Conservation (phyloP, 2,113 vertebrate species). For the Pseudorectes ferrugineus region DNA sequence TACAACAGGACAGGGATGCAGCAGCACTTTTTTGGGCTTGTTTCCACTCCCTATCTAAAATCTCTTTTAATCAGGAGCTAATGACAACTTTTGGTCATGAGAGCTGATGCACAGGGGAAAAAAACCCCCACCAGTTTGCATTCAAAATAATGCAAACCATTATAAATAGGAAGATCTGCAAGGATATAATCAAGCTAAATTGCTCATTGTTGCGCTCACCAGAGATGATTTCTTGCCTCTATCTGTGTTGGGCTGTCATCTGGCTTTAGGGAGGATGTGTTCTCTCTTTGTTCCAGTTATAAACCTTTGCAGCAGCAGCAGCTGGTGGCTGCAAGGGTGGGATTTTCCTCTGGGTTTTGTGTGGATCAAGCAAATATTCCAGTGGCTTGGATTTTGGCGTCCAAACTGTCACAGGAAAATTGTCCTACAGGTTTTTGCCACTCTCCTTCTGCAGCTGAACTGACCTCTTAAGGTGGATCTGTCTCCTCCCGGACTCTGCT, state of each 20-base stretch:
- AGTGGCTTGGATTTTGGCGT: background rate
- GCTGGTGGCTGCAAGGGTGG: background rate
- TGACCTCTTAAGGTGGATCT: background rate
- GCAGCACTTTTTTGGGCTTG: background rate
- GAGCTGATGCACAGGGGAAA: background rate
- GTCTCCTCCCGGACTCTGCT: background rate
- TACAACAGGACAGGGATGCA: background rate
- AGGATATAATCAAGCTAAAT: slow-evolving; percentile 47
- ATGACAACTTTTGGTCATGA: background rate
- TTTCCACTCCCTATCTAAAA: slow-evolving; percentile 1
- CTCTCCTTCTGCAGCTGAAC: background rate
- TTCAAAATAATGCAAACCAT: slow-evolving; percentile 14
- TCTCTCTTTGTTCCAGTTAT: background rate
- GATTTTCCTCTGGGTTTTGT: background rate
- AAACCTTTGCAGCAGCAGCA: background rate
- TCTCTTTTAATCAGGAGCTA: slow-evolving; percentile 27
- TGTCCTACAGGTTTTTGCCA: background rate
- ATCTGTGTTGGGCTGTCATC: background rate
- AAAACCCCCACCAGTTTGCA: background rate
- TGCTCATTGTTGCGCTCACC: slow-evolving; percentile 23
- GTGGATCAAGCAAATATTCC: background rate
- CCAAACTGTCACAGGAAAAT: background rate
- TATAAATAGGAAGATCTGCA: slow-evolving; percentile 29
- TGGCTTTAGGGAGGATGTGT: background rate
- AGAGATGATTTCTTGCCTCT: slow-evolving; percentile 21